Evolutionary conservation across 2,797 vertebrate genomes (phyloP).

Genomic region (Peromyscus nudipes): DNA sequence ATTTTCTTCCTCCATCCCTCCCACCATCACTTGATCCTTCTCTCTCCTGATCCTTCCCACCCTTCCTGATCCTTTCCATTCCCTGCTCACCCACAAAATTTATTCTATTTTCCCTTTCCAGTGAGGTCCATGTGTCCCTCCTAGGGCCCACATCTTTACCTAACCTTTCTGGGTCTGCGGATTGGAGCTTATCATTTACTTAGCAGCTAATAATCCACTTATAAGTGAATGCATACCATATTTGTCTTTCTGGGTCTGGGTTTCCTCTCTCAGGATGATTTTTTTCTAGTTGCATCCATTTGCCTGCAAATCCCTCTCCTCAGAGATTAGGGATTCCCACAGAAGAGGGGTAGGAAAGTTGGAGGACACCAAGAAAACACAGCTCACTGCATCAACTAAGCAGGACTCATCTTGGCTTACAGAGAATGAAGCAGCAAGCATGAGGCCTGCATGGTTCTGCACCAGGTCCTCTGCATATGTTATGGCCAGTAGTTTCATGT

Average conservation of each 20-base stretch:
- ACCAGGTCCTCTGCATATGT: background rate
- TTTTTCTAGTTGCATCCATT: background rate
- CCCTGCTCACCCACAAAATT: background rate
- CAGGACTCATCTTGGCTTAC: background rate
- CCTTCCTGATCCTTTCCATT: background rate
- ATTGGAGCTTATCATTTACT: background rate
- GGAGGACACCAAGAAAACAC: background rate
- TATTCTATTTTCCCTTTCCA: background rate
- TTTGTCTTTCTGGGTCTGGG: background rate
- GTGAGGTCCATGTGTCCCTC: background rate
- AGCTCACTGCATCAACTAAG: background rate
- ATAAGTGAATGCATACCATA: background rate
- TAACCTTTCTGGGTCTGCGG: background rate
- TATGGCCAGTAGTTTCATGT: background rate
- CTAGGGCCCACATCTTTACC: background rate
- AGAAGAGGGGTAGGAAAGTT: background rate
- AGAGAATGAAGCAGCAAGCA: background rate
- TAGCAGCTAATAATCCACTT: background rate
- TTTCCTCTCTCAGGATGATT: background rate
- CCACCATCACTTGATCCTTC: background rate
- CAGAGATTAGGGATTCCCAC: background rate
- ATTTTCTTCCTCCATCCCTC: background rate
- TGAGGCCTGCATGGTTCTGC: too few species aligned
- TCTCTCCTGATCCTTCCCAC: background rate
- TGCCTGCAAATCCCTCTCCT: background rate